Conservation (phyloP, 1,140 invertebrate genomes). For the Drosophila ficusphila region DNA sequence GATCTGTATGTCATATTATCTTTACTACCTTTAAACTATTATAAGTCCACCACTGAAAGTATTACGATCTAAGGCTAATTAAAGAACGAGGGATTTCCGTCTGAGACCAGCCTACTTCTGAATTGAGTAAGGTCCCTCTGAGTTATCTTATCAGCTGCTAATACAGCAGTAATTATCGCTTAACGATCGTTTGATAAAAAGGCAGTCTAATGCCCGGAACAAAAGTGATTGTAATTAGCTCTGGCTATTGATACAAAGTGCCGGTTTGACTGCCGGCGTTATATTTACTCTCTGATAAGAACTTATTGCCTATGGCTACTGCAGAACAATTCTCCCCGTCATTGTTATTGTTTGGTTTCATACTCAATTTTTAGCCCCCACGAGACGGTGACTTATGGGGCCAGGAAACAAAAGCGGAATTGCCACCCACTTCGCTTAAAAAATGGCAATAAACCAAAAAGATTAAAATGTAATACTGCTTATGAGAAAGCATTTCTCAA, state of each 20-base stretch:
- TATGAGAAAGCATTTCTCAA: background rate
- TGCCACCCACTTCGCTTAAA: background rate
- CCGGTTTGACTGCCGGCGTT: conserved; percentile 5
- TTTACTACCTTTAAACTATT: too few relatives aligned
- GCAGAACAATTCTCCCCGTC: conserved; percentile 18
- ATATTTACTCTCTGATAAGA: conserved; percentile 51
- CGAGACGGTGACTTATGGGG: background rate
- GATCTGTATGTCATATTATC: too few relatives aligned
- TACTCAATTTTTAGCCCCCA: background rate
- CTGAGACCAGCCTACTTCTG: conserved; percentile 3
- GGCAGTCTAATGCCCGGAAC: conserved; percentile 26
- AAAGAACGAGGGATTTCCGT: background rate
- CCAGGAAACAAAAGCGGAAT: background rate
- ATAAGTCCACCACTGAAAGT: too few relatives aligned
- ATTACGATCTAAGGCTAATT: background rate
- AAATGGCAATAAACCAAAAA: conserved; percentile 1
- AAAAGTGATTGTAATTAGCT: conserved; percentile 31
- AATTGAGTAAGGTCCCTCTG: conserved; percentile 26
- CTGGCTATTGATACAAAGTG: conserved; percentile 34
- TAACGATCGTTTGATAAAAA: conserved; percentile 54
- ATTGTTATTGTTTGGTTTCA: conserved; percentile 51
- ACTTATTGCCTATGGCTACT: conserved; percentile 10
- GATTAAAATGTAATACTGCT: conserved; percentile 1
- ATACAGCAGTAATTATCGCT: conserved; percentile 40
- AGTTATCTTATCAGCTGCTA: conserved; percentile 46